These are phyloP conservation scores for Dromococcyx pavoninus DNA, from an alignment of 2,797 vertebrate species.

Conservation along the genomic window DNA sequence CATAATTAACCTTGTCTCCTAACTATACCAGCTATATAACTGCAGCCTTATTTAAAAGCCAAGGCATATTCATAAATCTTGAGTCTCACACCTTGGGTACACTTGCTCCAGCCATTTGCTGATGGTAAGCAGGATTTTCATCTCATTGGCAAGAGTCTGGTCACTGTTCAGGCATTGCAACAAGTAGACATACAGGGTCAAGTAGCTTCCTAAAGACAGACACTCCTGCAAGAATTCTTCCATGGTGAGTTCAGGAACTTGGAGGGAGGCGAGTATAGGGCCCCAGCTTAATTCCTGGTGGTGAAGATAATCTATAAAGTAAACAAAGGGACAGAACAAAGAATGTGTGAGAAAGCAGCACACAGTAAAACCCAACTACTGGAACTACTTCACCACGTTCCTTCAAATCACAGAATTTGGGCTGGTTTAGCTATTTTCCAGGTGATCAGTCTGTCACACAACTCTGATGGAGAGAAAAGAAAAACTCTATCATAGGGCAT, in stretches of 20 bases:
- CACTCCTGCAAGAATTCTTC: constrained; percentile 96
- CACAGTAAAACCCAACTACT: not conserved
- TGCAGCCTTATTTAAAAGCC: not conserved
- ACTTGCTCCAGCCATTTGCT: constrained; percentile 91
- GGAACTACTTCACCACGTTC: not conserved
- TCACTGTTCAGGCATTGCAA: constrained; percentile 91
- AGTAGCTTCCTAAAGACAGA: constrained; percentile 88
- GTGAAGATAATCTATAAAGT: constrained; percentile 73
- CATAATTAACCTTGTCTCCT: not conserved
- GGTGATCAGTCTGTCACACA: not conserved
- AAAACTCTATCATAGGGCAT: not conserved
- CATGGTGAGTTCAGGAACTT: constrained; percentile 94
- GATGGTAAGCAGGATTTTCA: constrained; percentile 85
- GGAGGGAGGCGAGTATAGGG: constrained; percentile 91
- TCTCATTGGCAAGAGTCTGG: constrained; percentile 88
- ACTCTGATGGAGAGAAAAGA: not conserved
- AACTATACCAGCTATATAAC: not conserved
- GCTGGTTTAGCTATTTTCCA: not conserved
- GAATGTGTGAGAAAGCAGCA: not conserved
- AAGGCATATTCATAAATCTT: not conserved
- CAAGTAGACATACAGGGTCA: constrained; percentile 92
- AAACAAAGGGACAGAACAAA: not conserved
- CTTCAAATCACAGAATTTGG: not conserved
- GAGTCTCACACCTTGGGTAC: constrained; percentile 81
- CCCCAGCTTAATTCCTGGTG: constrained; percentile 88